Base-by-base conservation (phyloP, 1,140 invertebrate genomes). In the Lordiphosa collinella region DNA sequence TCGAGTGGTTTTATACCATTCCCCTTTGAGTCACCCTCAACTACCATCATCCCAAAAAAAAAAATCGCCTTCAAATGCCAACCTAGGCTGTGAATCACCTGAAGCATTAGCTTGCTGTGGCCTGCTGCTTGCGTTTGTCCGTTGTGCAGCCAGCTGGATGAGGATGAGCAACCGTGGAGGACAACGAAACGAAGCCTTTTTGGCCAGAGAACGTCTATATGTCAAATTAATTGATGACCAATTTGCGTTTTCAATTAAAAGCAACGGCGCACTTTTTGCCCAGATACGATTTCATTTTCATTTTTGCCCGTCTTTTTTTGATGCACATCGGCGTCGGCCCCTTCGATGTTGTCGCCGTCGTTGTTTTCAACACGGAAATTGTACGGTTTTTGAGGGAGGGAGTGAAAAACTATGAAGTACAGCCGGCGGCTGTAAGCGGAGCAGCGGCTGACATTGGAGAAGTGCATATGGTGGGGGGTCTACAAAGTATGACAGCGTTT, bases 201-300 rank as follows among this genome's bases (percentile, higher is more conserved):
- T 25, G 40, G 40, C 36, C 70, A 44, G 50, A 46, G 48, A 57
- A 61, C 59, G 69, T 78, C 67, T 76, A 65, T 82, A 82, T 78
- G 76, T 78, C 76, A 82, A 82, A 82, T 82, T 82, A 82, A 82
- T 82, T 82, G 76, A 82, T 82, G 78, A 82, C 76, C 76, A 82
- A 82, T 82, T 82, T 82, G 76, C 78, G 76, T 82, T 82, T 82
- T 82, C 76, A 82, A 82, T 82, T 82, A 82, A 82, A 82, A 82
- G 67, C 76, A 82, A 70, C 72, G 78, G 78, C 54, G 59, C 72
- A 82, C 56, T 59, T 62, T 78, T 78, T 51, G 48, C 51, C 34
- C 41, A 48, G 72, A 75, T 78, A 72, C 67, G 52, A 72, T 78
- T 78, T 79, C 74, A 73, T 57, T 74, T 53, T 37, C 32, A 34